Evolutionary conservation across 35 echinoderm and acorn worm species (phyloP).

Genomic region (Apostichopus japonicus): DNA sequence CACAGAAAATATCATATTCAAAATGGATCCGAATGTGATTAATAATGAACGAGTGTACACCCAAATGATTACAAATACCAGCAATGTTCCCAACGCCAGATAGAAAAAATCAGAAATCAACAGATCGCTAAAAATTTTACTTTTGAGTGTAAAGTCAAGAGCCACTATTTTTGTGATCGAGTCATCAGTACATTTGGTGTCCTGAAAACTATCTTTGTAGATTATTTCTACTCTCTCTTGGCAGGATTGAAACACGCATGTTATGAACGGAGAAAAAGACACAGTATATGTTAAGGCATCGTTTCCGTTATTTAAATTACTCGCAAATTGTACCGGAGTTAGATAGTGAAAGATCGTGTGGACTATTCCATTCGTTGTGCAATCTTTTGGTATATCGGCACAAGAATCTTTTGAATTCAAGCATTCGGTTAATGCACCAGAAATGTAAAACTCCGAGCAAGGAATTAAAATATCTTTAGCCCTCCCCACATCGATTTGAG

Average conservation of each 20-base stretch:
- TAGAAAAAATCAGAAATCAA: slow-evolving; percentile 65
- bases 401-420: not conserved
- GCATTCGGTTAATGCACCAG: not conserved
- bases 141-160: slow-evolving; percentile 62
- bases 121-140: slow-evolving; percentile 52
- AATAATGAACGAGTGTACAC: slow-evolving; percentile 81
- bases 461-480: slow-evolving; percentile 40
- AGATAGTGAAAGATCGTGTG: slow-evolving; percentile 77
- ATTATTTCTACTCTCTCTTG: slow-evolving; percentile 26
- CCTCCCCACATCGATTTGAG: slow-evolving; percentile 51
- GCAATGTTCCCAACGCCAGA: slow-evolving; percentile 53
- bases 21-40: slow-evolving; percentile 64
- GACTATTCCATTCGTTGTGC: slow-evolving; percentile 48
- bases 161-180: slow-evolving; percentile 18
- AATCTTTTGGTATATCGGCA: slow-evolving; percentile 48
- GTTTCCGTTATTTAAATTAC: not conserved
- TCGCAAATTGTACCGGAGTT: slow-evolving; percentile 36
- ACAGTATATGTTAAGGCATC: not conserved
- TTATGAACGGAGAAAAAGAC: not conserved
- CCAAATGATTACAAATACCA: slow-evolving; percentile 83
- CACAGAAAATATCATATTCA: slow-evolving; percentile 80
- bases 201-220: slow-evolving; percentile 61
- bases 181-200: slow-evolving; percentile 4
- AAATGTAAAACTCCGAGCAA: slow-evolving; percentile 63
- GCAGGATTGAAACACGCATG: not conserved